These are phyloP conservation scores for Muntiacus reevesi DNA, from an alignment of 2,113 vertebrate genomes.

Conservation along the genomic window DNA sequence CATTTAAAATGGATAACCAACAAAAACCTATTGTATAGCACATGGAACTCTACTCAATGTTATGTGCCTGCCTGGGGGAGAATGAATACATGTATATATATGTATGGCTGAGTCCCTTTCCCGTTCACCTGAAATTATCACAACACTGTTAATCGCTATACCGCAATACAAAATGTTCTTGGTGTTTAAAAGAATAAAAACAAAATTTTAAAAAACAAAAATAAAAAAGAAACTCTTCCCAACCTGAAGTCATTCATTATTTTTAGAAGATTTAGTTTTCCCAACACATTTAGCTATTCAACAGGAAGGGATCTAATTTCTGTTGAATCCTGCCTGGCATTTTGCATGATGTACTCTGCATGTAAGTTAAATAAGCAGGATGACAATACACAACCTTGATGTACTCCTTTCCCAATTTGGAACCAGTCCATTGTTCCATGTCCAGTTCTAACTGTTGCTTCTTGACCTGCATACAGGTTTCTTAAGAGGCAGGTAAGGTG, in stretches of 20 bases:
- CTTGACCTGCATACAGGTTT: neutral
- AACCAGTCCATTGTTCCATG: neutral
- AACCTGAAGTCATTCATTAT: neutral
- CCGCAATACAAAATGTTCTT: neutral
- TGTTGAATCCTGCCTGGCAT: neutral
- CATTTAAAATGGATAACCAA: neutral
- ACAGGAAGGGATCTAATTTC: neutral
- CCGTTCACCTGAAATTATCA: neutral
- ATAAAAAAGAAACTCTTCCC: neutral
- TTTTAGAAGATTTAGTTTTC: neutral
- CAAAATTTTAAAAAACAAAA: neutral
- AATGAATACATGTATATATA: neutral
- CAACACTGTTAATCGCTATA: neutral
- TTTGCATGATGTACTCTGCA: neutral
- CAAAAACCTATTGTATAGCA: neutral
- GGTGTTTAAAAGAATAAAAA: neutral
- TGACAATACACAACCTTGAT: neutral
- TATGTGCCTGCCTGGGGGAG: neutral
- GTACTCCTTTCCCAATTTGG: neutral
- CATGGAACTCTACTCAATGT: neutral
- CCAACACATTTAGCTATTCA: neutral
- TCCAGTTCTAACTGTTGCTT: neutral
- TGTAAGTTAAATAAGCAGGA: neutral
- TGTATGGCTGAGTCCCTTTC: neutral
- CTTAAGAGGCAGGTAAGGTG: neutral